Conservation (phyloP, 2,113 vertebrate species). For the Panurus biarmicus region DNA sequence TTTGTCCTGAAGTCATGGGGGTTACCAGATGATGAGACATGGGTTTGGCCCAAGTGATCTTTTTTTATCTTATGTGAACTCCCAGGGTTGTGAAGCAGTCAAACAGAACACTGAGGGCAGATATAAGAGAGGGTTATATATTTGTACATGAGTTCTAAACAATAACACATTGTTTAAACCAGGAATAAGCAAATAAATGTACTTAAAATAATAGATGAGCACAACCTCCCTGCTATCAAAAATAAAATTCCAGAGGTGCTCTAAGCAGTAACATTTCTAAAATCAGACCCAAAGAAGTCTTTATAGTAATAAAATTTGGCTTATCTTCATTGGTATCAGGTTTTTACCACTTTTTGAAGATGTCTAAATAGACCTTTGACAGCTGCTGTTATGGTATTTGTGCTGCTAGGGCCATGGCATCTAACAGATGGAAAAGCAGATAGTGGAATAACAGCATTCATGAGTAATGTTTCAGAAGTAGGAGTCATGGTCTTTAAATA, state of each 20-base stretch:
- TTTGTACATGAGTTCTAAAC: neutral
- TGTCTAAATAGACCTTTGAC: constrained; percentile 14
- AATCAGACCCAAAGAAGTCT: neutral
- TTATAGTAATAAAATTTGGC: neutral
- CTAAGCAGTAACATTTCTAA: neutral
- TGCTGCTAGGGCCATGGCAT: neutral
- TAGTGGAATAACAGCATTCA: neutral
- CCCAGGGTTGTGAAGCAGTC: neutral
- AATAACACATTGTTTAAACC: neutral
- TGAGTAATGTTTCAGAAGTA: neutral
- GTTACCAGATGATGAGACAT: neutral
- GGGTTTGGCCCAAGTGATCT: neutral
- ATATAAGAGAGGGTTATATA: neutral
- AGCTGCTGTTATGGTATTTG: constrained; percentile 22
- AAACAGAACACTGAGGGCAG: neutral
- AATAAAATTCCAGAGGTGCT: neutral
- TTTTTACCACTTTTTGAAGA: constrained; percentile 1
- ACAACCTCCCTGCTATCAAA: neutral
- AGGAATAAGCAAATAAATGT: neutral
- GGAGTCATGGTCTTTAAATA: constrained; percentile 38
- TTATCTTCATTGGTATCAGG: neutral
- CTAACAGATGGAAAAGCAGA: constrained; percentile 31
- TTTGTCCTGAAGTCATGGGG: neutral
- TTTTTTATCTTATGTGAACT: neutral
- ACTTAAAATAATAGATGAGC: neutral